Evolutionary conservation across 2,797 vertebrate genomes (phyloP).

Genomic region (Schizopygopsis pylzovi): DNA sequence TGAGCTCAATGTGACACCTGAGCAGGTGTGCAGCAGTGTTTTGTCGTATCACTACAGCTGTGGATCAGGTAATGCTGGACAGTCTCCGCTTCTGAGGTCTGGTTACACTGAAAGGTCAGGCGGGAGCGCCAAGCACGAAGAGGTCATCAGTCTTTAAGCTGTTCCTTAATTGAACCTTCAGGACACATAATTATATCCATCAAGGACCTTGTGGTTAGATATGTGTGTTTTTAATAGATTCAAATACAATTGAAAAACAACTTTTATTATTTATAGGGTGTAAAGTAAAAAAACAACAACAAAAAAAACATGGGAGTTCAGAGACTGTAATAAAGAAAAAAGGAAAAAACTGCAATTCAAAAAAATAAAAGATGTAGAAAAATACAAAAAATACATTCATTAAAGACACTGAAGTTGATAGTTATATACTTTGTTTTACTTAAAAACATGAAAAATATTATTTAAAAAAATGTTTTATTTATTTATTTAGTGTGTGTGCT

Average conservation of each 20-base stretch:
- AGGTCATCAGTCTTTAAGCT: slow-evolving; percentile 40
- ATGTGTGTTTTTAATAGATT: not conserved
- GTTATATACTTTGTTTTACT: not conserved
- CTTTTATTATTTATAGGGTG: not conserved
- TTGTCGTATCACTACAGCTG: slow-evolving; percentile 57
- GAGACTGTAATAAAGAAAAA: not conserved
- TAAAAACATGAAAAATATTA: not conserved
- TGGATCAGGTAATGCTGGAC: slow-evolving; percentile 61
- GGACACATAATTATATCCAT: not conserved
- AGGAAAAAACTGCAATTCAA: not conserved
- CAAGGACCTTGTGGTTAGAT: not conserved
- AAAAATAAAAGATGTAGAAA: not conserved
- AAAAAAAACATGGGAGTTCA: not conserved
- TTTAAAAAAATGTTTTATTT: too few species aligned
- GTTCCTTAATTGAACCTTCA: slow-evolving; percentile 1
- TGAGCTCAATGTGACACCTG: slow-evolving; percentile 59
- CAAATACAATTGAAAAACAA: not conserved
- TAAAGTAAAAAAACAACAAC: not conserved
- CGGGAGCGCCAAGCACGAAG: slow-evolving; percentile 43
- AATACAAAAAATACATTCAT: too few species aligned
- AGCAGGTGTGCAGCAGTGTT: slow-evolving; percentile 59
- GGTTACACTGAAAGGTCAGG: slow-evolving; percentile 60
- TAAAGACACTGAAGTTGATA: not conserved
- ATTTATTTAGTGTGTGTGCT: not conserved
- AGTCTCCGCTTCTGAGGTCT: slow-evolving; percentile 48